Evolutionary conservation across 2,888 invertebrate species (phyloP).

Genomic region (Drosophila incognita): DNA sequence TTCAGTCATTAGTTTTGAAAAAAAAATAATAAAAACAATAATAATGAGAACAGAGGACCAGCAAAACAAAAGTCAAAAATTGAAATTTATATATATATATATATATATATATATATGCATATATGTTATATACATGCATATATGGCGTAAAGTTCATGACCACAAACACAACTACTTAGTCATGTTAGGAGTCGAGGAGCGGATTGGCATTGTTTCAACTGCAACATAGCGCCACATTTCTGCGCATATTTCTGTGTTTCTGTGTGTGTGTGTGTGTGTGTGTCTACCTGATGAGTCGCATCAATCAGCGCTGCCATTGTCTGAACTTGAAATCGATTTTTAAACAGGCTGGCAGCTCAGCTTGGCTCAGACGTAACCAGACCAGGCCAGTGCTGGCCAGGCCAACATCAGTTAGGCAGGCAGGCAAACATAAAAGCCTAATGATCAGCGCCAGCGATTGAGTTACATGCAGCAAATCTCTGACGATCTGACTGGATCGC

Average conservation of each 20-base stretch:
- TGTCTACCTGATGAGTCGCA: conserved; percentile 65
- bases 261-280: background rate
- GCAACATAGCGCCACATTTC: conserved; percentile 54
- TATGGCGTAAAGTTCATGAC: conserved; percentile 58
- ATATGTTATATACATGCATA: background rate
- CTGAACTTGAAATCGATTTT: conserved; percentile 78
- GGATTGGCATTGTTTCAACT: conserved; percentile 64
- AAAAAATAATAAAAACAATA: background rate
- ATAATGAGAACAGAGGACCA: background rate
- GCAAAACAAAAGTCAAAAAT: conserved; percentile 39
- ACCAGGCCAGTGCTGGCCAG: conserved; percentile 1
- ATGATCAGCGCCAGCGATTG: conserved; percentile 79
- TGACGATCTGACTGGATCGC: conserved; percentile 50
- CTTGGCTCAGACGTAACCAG: conserved; percentile 8
- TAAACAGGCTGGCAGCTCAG: conserved; percentile 54
- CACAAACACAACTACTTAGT: conserved; percentile 61
- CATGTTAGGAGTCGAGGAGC: conserved; percentile 35
- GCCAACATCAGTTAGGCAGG: conserved; percentile 30
- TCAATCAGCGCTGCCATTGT: conserved; percentile 73
- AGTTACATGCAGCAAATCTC: conserved; percentile 77
- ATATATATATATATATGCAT: background rate
- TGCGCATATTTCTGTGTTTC: conserved; percentile 2
- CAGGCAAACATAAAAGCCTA: conserved; percentile 74
- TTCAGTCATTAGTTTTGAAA: conserved; percentile 71
- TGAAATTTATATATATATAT: conserved; percentile 34